Evolutionary conservation across 35 echinoderm and acorn worm species (phyloP).

Genomic region (Nesometra sesokonis): DNA sequence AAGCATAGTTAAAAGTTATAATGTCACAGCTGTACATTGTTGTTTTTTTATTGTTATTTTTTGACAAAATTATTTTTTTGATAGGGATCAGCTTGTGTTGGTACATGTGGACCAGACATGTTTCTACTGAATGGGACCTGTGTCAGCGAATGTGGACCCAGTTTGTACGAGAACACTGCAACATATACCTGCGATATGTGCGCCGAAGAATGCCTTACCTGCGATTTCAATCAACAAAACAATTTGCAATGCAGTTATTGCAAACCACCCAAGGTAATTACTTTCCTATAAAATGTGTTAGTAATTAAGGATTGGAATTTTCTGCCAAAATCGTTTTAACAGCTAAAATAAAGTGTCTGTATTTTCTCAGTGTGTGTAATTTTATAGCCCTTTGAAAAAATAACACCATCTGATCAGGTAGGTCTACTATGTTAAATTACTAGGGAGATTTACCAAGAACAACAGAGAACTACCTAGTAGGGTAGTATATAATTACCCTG

Average conservation of each 20-base stretch:
- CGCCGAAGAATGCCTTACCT: constrained; percentile 17
- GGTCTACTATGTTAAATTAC: too few species aligned
- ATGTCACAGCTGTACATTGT: background rate
- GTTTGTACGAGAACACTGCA: constrained; percentile 22
- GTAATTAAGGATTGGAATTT: too few species aligned
- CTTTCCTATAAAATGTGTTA: too few species aligned
- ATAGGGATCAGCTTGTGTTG: constrained; percentile 27
- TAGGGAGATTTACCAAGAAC: too few species aligned
- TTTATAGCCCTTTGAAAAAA: too few species aligned
- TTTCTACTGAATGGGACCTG: constrained; percentile 19
- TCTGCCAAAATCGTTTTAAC: too few species aligned
- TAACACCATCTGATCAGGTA: too few species aligned
- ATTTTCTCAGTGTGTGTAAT: too few species aligned
- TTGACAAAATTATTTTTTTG: background rate
- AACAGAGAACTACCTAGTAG: too few species aligned
- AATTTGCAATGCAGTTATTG: constrained; percentile 29
- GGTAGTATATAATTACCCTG: too few species aligned
- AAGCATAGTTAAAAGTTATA: background rate
- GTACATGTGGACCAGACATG: constrained; percentile 47
- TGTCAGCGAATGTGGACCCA: constrained; percentile 16
- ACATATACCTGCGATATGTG: constrained; percentile 18
- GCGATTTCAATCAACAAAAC: background rate
- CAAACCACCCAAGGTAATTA: constrained; percentile 33
- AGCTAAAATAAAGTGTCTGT: too few species aligned
- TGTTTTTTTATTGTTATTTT: background rate